A percentile compares a stretch with the other conserved stretches of the same genome.
phyloP scores from a whole-genome alignment of 2,113 vertebrate genomes.

The Syrrhaptes paradoxus region DNA sequence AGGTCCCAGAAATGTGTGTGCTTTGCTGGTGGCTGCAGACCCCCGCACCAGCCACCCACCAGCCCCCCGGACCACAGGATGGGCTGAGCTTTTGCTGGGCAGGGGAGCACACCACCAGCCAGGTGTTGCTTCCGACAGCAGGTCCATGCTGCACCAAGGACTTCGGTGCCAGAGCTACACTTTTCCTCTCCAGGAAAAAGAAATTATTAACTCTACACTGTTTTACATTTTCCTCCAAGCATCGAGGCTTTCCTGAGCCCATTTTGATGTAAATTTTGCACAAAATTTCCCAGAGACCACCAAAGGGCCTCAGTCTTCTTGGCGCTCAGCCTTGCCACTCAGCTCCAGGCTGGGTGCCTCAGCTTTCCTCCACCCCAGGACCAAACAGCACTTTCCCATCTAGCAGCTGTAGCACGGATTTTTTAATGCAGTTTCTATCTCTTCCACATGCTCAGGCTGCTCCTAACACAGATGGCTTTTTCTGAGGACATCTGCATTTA shows the following conservation, averaged over 20 bases:
- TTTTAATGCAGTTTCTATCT: neutral
- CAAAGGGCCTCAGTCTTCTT: neutral
- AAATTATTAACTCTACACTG: neutral
- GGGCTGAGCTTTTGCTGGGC: neutral
- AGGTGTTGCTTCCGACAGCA: neutral
- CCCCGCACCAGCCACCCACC: accelerated
- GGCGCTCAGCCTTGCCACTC: neutral
- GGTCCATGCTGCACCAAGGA: neutral
- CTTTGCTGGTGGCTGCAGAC: neutral
- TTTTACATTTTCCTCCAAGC: neutral
- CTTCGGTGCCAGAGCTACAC: neutral
- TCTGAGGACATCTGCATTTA: neutral
- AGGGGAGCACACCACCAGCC: neutral
- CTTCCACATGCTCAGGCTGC: neutral
- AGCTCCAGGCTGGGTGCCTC: neutral
- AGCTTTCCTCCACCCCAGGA: neutral
- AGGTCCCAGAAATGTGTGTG: accelerated
- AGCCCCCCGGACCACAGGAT: accelerated
- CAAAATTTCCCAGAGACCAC: neutral
- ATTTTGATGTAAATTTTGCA: neutral
- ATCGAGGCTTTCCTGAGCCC: neutral
- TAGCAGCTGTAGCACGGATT: neutral
- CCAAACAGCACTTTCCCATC: neutral
- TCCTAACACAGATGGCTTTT: neutral
- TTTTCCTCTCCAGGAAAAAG: neutral